phyloP scores from a whole-genome alignment of 2,113 vertebrate genomes.

The Amphiprion ocellaris region DNA sequence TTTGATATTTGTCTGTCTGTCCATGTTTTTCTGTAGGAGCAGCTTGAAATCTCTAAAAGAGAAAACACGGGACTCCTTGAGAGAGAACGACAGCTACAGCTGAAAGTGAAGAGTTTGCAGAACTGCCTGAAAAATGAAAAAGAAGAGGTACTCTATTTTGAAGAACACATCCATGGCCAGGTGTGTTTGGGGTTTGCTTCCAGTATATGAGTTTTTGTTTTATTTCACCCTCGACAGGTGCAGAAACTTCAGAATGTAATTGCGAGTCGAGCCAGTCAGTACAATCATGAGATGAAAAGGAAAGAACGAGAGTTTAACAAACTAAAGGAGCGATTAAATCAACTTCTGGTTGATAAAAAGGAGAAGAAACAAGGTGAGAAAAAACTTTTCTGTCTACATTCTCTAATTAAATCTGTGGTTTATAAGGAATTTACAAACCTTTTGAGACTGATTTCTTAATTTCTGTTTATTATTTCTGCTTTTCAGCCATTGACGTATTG shows the following conservation, averaged over 20 bases:
- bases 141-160: constrained; percentile 88
- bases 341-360: constrained; percentile 94
- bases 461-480: constrained; percentile 38
- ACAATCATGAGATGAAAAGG: constrained; percentile 97
- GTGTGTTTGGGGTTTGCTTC: background rate
- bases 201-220: background rate
- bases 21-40: constrained; percentile 85
- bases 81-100: constrained; percentile 92
- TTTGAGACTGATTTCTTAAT: background rate
- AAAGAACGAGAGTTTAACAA: constrained; percentile 96
- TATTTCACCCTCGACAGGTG: constrained; percentile 81
- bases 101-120: constrained; percentile 92
- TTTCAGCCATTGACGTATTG: constrained; percentile 93
- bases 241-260: constrained; percentile 96
- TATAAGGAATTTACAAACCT: background rate
- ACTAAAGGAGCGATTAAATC: constrained; percentile 94
- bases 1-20: background rate
- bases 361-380: constrained; percentile 91
- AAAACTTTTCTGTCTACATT: background rate
- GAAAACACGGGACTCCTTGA: constrained; percentile 92
- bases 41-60: constrained; percentile 91
- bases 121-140: constrained; percentile 95
- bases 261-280: constrained; percentile 94
- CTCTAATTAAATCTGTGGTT: background rate
- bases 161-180: background rate